These are phyloP conservation scores for Baronia brevicornis DNA, from an alignment of 2,888 invertebrate species.

Conservation along the genomic window DNA sequence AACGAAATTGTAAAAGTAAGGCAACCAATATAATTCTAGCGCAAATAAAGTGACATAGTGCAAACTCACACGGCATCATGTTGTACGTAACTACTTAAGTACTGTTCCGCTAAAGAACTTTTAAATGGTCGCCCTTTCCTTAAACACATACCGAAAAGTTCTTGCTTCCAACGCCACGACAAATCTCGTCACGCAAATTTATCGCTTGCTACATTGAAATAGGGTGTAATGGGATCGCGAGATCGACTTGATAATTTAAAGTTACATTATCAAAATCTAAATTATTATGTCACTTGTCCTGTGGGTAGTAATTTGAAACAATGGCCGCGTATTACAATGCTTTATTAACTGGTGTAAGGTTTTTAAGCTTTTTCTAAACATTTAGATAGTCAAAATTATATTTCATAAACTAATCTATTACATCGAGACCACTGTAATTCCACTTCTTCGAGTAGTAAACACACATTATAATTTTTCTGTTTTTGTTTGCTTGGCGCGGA, in stretches of 20 bases:
- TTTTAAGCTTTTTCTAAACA: too few relatives aligned
- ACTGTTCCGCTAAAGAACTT: background rate
- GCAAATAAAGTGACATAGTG: too few relatives aligned
- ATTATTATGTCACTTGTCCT: constrained; percentile 47
- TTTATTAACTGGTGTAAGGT: constrained; percentile 3
- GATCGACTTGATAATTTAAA: constrained; percentile 17
- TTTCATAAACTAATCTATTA: too few relatives aligned
- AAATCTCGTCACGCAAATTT: constrained; percentile 20
- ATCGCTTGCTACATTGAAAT: constrained; percentile 20
- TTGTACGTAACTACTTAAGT: constrained; percentile 4
- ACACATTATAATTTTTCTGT: too few relatives aligned
- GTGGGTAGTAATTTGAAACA: constrained; percentile 14
- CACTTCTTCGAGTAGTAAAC: too few relatives aligned
- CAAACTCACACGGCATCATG: too few relatives aligned
- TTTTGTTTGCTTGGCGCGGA: too few relatives aligned
- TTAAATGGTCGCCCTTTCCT: constrained; percentile 27
- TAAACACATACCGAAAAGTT: constrained; percentile 27
- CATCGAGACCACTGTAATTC: too few relatives aligned
- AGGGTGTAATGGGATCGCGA: constrained; percentile 23
- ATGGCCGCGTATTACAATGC: constrained; percentile 8
- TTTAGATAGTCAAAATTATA: too few relatives aligned
- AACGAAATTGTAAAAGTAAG: too few relatives aligned
- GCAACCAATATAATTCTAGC: too few relatives aligned
- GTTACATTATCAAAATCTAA: constrained; percentile 36
- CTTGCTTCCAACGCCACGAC: constrained; percentile 19